Conservation (phyloP, 2,888 invertebrate species). For the Meiosimyza decipiens region DNA sequence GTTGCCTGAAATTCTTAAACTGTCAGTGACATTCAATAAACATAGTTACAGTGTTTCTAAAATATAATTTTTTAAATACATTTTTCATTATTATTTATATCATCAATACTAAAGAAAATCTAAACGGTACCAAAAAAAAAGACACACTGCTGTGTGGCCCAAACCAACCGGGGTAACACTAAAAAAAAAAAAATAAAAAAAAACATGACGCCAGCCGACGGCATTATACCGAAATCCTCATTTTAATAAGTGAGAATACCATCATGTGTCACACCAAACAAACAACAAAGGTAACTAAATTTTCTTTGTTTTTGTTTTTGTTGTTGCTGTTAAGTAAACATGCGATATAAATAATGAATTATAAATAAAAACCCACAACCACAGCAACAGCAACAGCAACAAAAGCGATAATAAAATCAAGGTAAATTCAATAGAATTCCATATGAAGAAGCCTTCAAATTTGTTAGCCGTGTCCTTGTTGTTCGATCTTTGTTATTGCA, state of each 20-base stretch:
- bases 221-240: not conserved
- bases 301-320: conserved; percentile 25
- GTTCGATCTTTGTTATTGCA: not conserved
- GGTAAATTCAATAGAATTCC: conserved; percentile 20
- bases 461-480: conserved; percentile 1
- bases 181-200: too few species aligned
- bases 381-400: conserved; percentile 16
- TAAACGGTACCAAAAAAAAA: too few species aligned
- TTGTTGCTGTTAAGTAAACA: not conserved
- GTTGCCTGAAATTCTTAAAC: too few species aligned
- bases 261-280: conserved; percentile 21
- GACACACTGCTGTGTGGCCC: too few species aligned
- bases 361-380: conserved; percentile 3
- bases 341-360: conserved; percentile 28
- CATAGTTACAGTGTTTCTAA: too few species aligned
- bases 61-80: too few species aligned
- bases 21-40: too few species aligned
- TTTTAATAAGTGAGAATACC: conserved; percentile 24
- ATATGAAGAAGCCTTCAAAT: not conserved
- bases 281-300: not conserved
- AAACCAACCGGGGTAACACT: too few species aligned
- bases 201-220: not conserved
- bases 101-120: too few species aligned
- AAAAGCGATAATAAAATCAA: conserved; percentile 13
- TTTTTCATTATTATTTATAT: too few species aligned